These are phyloP conservation scores for Gobio gobio DNA, from an alignment of 2,113 vertebrate genomes.

Conservation along the genomic window DNA sequence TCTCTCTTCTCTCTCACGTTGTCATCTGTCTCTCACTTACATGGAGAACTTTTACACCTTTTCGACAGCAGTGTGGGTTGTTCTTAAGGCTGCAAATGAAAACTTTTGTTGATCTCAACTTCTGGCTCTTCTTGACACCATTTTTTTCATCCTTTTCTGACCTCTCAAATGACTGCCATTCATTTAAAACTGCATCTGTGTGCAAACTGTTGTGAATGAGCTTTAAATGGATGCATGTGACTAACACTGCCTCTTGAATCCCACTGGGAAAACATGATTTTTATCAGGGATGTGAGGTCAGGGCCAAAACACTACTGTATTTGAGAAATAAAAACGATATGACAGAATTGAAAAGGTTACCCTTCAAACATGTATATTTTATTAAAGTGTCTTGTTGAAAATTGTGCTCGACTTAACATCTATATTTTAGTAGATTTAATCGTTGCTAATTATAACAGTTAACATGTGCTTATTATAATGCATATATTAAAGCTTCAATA, in stretches of 20 bases:
- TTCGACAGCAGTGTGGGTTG: not conserved
- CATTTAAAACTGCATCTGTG: not conserved
- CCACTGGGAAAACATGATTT: not conserved
- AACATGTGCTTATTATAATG: not conserved
- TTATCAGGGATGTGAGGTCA: not conserved
- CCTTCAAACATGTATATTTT: not conserved
- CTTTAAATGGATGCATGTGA: slow-evolving; percentile 19
- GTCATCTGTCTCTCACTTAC: slow-evolving; percentile 50
- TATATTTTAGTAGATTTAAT: not conserved
- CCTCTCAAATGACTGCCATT: slow-evolving; percentile 2
- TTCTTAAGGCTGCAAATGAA: not conserved
- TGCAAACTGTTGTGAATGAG: not conserved
- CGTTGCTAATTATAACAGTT: not conserved
- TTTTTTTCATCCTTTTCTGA: not conserved
- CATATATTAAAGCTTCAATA: not conserved
- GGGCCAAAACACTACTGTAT: not conserved
- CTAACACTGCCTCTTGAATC: not conserved
- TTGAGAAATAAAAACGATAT: not conserved
- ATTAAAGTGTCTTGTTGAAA: not conserved
- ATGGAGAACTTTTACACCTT: not conserved
- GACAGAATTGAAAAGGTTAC: not conserved
- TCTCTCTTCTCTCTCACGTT: slow-evolving; percentile 54
- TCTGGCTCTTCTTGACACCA: not conserved
- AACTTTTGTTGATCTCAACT: not conserved
- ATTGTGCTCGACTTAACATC: not conserved